phyloP scores from a whole-genome alignment of 2,797 vertebrate species.

The Gephyroberyx darwinii region DNA sequence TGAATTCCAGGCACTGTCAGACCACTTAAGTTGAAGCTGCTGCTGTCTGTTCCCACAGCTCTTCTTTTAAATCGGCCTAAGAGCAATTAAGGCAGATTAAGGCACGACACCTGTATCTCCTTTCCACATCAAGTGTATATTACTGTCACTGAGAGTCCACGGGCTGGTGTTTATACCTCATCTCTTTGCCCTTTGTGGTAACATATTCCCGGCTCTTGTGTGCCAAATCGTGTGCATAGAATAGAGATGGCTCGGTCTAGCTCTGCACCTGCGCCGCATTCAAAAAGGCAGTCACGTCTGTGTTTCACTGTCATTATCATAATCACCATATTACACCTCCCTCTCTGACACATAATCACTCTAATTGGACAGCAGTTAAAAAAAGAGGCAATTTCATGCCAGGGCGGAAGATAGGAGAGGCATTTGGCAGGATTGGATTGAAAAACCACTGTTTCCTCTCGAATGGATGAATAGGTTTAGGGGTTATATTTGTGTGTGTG shows the following conservation, averaged over 20 bases:
- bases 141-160: slow-evolving; percentile 42
- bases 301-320: slow-evolving; percentile 57
- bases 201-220: slow-evolving; percentile 22
- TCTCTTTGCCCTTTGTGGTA: slow-evolving; percentile 16
- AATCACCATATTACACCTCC: slow-evolving; percentile 66
- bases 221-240: slow-evolving; percentile 22
- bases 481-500: slow-evolving; percentile 35
- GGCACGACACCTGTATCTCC: slow-evolving; percentile 42
- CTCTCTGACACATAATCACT: slow-evolving; percentile 69
- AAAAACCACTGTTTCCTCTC: slow-evolving; percentile 54
- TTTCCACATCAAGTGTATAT: slow-evolving; percentile 12
- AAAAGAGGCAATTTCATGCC: slow-evolving; percentile 56
- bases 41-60: slow-evolving; percentile 14
- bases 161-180: slow-evolving; percentile 41
- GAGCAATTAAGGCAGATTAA: slow-evolving; percentile 45
- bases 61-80: slow-evolving; percentile 35
- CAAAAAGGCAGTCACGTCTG: slow-evolving; percentile 39
- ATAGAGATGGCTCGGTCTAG: slow-evolving; percentile 22
- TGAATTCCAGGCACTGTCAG: slow-evolving; percentile 28
- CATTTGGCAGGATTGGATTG: slow-evolving; percentile 41
- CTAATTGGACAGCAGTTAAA: slow-evolving; percentile 70
- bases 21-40: slow-evolving; percentile 33
- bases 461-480: slow-evolving; percentile 42
- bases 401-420: slow-evolving; percentile 29
- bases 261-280: slow-evolving; percentile 66